Conservation (phyloP, 2,113 vertebrate genomes). For the Leucopternis melanops region DNA sequence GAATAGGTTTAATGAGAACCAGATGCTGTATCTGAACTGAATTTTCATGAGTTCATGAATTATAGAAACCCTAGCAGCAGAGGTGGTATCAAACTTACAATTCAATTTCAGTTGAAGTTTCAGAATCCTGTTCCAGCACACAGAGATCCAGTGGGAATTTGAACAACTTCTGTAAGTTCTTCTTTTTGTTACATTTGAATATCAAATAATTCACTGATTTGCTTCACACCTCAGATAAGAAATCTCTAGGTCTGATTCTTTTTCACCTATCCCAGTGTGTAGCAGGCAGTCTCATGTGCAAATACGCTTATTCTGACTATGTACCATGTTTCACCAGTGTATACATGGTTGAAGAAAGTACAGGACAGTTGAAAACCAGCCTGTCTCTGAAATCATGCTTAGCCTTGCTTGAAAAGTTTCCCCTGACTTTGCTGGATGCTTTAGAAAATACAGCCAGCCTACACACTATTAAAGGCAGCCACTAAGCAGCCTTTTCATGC, state of each 20-base stretch:
- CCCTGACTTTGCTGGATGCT: neutral
- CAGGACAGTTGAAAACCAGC: neutral
- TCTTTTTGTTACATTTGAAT: neutral
- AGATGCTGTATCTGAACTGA: neutral
- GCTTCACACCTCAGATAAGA: neutral
- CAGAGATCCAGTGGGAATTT: neutral
- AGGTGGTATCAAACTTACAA: neutral
- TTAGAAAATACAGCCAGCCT: neutral
- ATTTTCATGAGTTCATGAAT: slow-evolving; percentile 6
- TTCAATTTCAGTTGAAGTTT: neutral
- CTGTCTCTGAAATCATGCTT: neutral
- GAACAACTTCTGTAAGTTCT: neutral
- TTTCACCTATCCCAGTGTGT: neutral
- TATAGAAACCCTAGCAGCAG: neutral
- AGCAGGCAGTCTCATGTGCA: neutral
- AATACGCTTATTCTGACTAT: neutral
- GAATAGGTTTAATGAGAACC: neutral
- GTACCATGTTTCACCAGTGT: neutral
- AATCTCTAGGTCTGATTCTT: neutral
- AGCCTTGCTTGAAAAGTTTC: neutral
- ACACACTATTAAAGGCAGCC: neutral
- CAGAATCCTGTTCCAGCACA: neutral
- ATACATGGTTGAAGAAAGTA: neutral
- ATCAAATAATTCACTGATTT: neutral
- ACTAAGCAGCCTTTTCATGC: neutral